Evolutionary conservation across 2,113 vertebrate genomes (phyloP).

Genomic region (Phoenicopterus ruber): DNA sequence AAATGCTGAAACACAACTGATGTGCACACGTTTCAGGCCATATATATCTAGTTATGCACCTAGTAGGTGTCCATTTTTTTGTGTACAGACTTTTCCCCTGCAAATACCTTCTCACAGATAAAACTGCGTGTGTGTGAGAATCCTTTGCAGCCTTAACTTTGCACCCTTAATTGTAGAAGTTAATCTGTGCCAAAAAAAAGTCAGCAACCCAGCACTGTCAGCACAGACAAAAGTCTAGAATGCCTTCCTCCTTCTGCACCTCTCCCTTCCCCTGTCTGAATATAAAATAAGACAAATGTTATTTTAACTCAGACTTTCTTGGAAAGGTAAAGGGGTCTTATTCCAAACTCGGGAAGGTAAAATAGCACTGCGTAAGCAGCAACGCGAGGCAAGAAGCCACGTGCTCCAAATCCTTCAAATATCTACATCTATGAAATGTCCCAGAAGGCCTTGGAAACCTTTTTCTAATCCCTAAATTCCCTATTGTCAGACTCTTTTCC

Average conservation of each 20-base stretch:
- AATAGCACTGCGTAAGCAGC: neutral
- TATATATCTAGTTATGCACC: neutral
- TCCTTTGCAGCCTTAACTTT: neutral
- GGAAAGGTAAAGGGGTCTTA: neutral
- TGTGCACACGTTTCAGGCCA: neutral
- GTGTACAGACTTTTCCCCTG: neutral
- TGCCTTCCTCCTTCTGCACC: neutral
- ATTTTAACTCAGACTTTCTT: neutral
- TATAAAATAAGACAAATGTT: neutral
- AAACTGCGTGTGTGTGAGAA: accelerated
- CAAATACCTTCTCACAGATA: neutral
- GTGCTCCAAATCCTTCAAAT: neutral
- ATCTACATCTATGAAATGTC: neutral
- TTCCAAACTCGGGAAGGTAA: neutral
- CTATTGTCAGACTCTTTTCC: neutral
- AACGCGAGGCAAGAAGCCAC: neutral
- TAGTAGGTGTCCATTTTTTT: neutral
- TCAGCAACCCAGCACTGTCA: neutral
- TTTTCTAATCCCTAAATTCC: neutral
- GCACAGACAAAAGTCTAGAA: neutral
- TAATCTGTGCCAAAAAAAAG: neutral
- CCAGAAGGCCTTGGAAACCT: neutral
- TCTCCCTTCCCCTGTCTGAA: neutral
- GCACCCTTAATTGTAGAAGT: neutral
- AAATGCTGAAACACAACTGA: neutral